A percentile compares a stretch with the other conserved stretches of the same genome.
Conservation (phyloP, 2,113 vertebrate genomes). For the Amblyopsis rosae region DNA sequence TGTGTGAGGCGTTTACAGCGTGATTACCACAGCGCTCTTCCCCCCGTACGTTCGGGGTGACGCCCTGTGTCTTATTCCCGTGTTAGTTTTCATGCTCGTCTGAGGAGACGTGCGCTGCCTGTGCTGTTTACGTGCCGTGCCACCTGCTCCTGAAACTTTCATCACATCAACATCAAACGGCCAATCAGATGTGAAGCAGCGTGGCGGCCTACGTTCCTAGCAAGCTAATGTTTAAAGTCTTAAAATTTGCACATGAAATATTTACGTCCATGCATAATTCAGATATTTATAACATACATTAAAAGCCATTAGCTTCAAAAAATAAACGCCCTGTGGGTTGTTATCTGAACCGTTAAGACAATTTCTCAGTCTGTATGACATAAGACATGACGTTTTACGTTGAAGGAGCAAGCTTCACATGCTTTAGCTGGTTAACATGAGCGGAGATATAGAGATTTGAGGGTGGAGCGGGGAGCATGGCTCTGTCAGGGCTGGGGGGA, state of each 20-base stretch:
- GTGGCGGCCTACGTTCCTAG: constrained; percentile 47
- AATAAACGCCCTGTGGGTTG: constrained; percentile 64
- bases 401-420: constrained; percentile 67
- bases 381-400: constrained; percentile 70
- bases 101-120: constrained; percentile 5
- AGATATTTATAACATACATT: constrained; percentile 83
- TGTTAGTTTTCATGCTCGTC: constrained; percentile 47
- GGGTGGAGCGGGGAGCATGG: constrained; percentile 27
- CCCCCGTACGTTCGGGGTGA: too few species aligned
- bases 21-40: too few species aligned
- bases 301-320: constrained; percentile 78
- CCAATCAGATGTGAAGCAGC: constrained; percentile 72
- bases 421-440: constrained; percentile 80
- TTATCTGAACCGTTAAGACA: constrained; percentile 45
- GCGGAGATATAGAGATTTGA: constrained; percentile 62
- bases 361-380: constrained; percentile 63
- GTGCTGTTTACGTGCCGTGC: constrained; percentile 10
- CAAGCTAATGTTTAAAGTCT: constrained; percentile 70
- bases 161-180: constrained; percentile 77
- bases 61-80: not conserved
- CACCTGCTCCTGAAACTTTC: constrained; percentile 73
- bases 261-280: constrained; percentile 74
- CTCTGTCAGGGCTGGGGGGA: constrained; percentile 63
- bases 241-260: constrained; percentile 76
- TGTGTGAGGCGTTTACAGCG: not conserved